Evolutionary conservation across 2,888 invertebrate species (phyloP), one percentile per base, ranked within the genome.

Genomic region (Disparrhopalites patrizii): DNA sequence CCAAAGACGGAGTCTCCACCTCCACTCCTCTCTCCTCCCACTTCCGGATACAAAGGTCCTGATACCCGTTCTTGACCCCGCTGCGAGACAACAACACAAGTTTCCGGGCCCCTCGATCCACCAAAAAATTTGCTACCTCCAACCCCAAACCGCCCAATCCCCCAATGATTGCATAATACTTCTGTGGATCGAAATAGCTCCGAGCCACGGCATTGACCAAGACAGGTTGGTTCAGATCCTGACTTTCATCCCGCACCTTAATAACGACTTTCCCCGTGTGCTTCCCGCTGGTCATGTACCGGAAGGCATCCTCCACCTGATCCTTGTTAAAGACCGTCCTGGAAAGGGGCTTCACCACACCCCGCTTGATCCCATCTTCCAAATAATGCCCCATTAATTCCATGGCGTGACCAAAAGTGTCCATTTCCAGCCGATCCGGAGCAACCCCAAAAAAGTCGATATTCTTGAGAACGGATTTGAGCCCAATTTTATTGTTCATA

Each of bases 371-470:
- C 47, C 88, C 90, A 18, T 83, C 78, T 20, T 81, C 77, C 3
- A 92, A 77, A 31, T 87, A 78, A 0, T 80, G 76, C 30, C 83
- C 81, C 1, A 90, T 79, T 43, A 77, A 20, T 7, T 33, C 86
- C 71, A 80, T 81, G 80, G 91, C 90, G 66, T 91, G 91, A 28
- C 15, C 82, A 56, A 82, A 81, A 27, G 75, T 77, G 2, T 82
- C 84, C 73, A 89, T 91, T 84, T 96, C 93, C 67, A 97, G 83
- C 43, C 93, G 91, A 81, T 98, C 97, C 77, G 98, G 81, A 47
- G 97, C 83, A 77, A 98, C 94, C 73, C 97, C 97, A 81, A 97
- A 96, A 86, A 98, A 94, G n/a, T 93, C 88, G 18, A 93, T 91
- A 80, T 98, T 98, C 80, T 93, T 95, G 76, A 97, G 81, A 83